Base-by-base conservation (phyloP, 2,888 invertebrate species). In the Sturmia bella region DNA sequence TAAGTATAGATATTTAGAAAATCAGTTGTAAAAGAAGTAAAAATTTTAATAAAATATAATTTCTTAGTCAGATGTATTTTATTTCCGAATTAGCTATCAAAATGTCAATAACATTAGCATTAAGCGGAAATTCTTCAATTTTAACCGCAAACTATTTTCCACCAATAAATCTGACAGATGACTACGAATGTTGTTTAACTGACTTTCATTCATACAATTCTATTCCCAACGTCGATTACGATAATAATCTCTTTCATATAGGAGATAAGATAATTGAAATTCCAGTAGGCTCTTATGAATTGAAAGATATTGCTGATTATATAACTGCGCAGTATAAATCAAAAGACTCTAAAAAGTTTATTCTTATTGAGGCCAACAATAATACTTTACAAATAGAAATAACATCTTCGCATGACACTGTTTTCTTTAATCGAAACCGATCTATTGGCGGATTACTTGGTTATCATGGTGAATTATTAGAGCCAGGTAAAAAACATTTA, bases 211-310 rank as follows among this genome's bases (percentile, higher is more conserved):
- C n/a, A n/a, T n/a, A n/a, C n/a, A n/a, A n/a, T n/a, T n/a, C n/a
- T n/a, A n/a, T n/a, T n/a, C n/a, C 80, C 39, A 79, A 79, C 75
- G 13, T 24, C 27, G 27, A n/a, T 32, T 27, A 15, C n/a, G 27
- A 56, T 27, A 56, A 11, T 5, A 32, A 15, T 32, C 27, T n/a
- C 7, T 56, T 32, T 24, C 52, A 12, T 17, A 56, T n/a, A 2
- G 27, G 27, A 32, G 27, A 32, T 9, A 6, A 3, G 7, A 32
- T 13, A 9, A 50, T 9, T 9, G 9, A n/a, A n/a, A n/a, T n/a
- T n/a, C n/a, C n/a, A n/a, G n/a, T n/a, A n/a, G n/a, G n/a, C n/a
- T n/a, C n/a, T n/a, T n/a, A n/a, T n/a, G n/a, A n/a, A n/a, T n/a
- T n/a, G n/a, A n/a, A n/a, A n/a, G n/a, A n/a, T n/a, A 56, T 27